Evolutionary conservation across 1,140 invertebrate species (phyloP).

Genomic region (Gryon sp.): DNA sequence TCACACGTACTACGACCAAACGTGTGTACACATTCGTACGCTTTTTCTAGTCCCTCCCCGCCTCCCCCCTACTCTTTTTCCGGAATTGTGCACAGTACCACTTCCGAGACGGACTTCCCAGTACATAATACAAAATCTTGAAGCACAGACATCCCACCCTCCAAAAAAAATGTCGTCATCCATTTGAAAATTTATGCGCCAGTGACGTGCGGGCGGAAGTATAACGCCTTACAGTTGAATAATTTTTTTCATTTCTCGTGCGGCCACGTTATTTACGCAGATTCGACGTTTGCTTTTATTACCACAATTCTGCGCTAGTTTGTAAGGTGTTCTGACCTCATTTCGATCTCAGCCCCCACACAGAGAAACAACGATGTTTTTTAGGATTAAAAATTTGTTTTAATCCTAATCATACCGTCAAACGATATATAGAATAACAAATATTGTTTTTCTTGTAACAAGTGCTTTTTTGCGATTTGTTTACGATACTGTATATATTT

Average conservation of each 20-base stretch:
- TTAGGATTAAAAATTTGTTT: too few relatives aligned
- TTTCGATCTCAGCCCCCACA: not conserved
- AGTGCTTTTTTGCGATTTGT: too few relatives aligned
- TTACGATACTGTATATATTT: too few relatives aligned
- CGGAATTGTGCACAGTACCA: constrained; percentile 69
- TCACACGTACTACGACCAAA: constrained; percentile 24
- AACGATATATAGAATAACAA: too few relatives aligned
- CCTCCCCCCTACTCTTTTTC: constrained; percentile 49
- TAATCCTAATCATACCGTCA: too few relatives aligned
- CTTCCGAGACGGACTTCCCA: constrained; percentile 78
- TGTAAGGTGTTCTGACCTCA: constrained; percentile 18
- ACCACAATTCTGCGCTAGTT: constrained; percentile 1
- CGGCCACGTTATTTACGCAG: constrained; percentile 5
- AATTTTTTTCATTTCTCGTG: constrained; percentile 30
- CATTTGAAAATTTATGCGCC: constrained; percentile 66
- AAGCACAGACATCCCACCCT: constrained; percentile 39
- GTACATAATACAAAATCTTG: constrained; percentile 68
- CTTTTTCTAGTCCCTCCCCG: too few relatives aligned
- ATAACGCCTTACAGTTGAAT: constrained; percentile 17
- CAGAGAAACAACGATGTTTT: too few relatives aligned
- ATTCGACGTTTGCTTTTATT: constrained; percentile 18
- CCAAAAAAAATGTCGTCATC: constrained; percentile 44
- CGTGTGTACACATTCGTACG: constrained; percentile 46
- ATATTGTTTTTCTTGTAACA: too few relatives aligned
- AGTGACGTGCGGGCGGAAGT: constrained; percentile 33